phyloP scores from a whole-genome alignment of 2,888 invertebrate genomes.

The Sinotaia quadrata region DNA sequence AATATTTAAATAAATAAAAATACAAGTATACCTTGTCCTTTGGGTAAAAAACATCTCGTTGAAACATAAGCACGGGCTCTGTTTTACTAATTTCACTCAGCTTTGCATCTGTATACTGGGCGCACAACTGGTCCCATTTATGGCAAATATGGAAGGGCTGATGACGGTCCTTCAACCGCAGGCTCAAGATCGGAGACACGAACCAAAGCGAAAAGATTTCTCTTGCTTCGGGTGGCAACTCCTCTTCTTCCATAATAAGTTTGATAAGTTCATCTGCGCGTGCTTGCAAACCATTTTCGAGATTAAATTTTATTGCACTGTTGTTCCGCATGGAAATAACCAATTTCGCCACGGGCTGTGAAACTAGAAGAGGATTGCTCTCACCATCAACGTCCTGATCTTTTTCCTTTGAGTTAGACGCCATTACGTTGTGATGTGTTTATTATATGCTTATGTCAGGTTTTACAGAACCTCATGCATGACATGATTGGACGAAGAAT shows the following conservation, averaged over 20 bases:
- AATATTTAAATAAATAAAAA: too few relatives aligned
- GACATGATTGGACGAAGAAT: too few relatives aligned
- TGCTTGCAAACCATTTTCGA: slow-evolving; percentile 82
- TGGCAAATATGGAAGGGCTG: slow-evolving; percentile 88
- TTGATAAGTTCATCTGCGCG: slow-evolving; percentile 77
- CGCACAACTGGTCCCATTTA: slow-evolving; percentile 86
- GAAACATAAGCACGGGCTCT: slow-evolving; percentile 89
- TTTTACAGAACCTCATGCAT: too few relatives aligned
- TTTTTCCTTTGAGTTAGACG: too few relatives aligned
- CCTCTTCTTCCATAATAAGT: slow-evolving; percentile 82
- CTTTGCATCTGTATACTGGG: slow-evolving; percentile 84
- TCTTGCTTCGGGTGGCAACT: slow-evolving; percentile 81
- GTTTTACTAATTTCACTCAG: slow-evolving; percentile 77
- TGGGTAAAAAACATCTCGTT: slow-evolving; percentile 91
- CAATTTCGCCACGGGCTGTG: too few relatives aligned
- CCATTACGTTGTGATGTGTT: too few relatives aligned
- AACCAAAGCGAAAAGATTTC: slow-evolving; percentile 93
- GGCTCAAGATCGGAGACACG: slow-evolving; percentile 90
- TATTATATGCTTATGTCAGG: too few relatives aligned
- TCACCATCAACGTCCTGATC: too few relatives aligned
- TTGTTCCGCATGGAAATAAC: slow-evolving; percentile 69
- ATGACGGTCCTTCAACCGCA: slow-evolving; percentile 92
- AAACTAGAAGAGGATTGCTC: too few relatives aligned
- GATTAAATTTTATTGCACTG: slow-evolving; percentile 78
- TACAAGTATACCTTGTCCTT: slow-evolving; percentile 89